These are phyloP conservation scores for Microctenopoma lineatum DNA, from an alignment of 2,797 vertebrate species.

Conservation along the genomic window DNA sequence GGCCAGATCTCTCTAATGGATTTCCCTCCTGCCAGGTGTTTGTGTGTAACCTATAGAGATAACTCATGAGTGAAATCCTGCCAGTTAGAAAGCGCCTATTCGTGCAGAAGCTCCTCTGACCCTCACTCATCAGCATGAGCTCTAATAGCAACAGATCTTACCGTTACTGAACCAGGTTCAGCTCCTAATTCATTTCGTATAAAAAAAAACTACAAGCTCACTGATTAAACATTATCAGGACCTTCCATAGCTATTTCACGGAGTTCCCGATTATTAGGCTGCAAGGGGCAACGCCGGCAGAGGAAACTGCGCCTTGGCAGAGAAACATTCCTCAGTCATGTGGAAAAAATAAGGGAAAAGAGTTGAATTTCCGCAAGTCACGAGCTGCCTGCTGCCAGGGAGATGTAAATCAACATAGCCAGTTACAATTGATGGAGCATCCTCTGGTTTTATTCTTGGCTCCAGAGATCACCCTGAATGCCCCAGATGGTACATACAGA, in stretches of 20 bases:
- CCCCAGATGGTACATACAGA: constrained; percentile 37
- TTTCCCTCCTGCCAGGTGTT: constrained; percentile 53
- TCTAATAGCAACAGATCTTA: constrained; percentile 34
- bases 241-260: constrained; percentile 28
- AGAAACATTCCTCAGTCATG: constrained; percentile 55
- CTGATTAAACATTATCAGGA: constrained; percentile 52
- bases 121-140: constrained; percentile 34
- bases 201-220: constrained; percentile 26
- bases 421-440: constrained; percentile 79
- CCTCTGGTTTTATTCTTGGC: constrained; percentile 74
- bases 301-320: too few species aligned
- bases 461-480: constrained; percentile 60
- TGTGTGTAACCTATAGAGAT: constrained; percentile 39
- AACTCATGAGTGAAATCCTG: constrained; percentile 39
- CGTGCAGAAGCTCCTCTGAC: constrained; percentile 33
- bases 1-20: constrained; percentile 47
- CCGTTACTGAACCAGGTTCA: constrained; percentile 17
- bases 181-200: constrained; percentile 41
- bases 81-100: constrained; percentile 41
- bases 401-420: constrained; percentile 82
- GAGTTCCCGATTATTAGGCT: constrained; percentile 47
- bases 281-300: too few species aligned
- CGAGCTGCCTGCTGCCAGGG: constrained; percentile 77
- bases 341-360: constrained; percentile 47
- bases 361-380: constrained; percentile 72